Percentiles rank a stretch among this genome's conserved stretches.
Conservation (phyloP, 2,797 vertebrate genomes). For the Sphaeramia orbicularis region DNA sequence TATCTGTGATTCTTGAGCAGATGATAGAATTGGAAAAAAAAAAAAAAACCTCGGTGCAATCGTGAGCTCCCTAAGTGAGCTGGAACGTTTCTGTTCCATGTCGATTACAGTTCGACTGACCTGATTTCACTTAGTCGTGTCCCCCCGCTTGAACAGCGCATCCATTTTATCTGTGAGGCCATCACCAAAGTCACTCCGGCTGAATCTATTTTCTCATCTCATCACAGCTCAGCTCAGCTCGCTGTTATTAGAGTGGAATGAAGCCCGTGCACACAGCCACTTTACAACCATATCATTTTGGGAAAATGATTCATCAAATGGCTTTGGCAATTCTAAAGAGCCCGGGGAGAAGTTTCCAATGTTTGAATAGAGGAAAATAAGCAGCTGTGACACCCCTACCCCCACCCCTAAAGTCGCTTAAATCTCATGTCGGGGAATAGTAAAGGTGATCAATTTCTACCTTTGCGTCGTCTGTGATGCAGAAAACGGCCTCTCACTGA, state of each 20-base stretch:
- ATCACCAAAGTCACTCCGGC: conserved; percentile 33
- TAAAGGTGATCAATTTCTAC: conserved; percentile 61
- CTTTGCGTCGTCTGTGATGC: conserved; percentile 48
- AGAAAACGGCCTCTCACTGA: conserved; percentile 41
- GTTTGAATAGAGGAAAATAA: conserved; percentile 65
- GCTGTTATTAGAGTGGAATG: conserved; percentile 63
- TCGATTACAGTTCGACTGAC: conserved; percentile 14
- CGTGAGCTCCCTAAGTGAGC: not conserved
- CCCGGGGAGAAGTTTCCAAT: conserved; percentile 54
- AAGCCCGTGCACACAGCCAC: conserved; percentile 55
- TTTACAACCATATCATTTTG: conserved; percentile 62
- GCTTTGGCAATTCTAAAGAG: conserved; percentile 55
- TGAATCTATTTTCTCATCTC: conserved; percentile 68
- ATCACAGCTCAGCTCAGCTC: conserved; percentile 59
- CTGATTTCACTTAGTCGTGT: conserved; percentile 39
- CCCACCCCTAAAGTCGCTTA: conserved; percentile 41
- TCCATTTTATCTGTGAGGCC: conserved; percentile 55
- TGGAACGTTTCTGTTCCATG: not conserved
- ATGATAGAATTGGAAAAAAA: not conserved
- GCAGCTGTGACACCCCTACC: conserved; percentile 45
- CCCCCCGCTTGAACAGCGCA: conserved; percentile 24
- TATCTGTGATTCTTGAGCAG: not conserved
- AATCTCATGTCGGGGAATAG: conserved; percentile 42
- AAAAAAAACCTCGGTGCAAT: not conserved
- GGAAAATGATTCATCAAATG: conserved; percentile 71